Evolutionary conservation across 2,113 vertebrate species (phyloP).

Genomic region (Cromileptes altivelis): DNA sequence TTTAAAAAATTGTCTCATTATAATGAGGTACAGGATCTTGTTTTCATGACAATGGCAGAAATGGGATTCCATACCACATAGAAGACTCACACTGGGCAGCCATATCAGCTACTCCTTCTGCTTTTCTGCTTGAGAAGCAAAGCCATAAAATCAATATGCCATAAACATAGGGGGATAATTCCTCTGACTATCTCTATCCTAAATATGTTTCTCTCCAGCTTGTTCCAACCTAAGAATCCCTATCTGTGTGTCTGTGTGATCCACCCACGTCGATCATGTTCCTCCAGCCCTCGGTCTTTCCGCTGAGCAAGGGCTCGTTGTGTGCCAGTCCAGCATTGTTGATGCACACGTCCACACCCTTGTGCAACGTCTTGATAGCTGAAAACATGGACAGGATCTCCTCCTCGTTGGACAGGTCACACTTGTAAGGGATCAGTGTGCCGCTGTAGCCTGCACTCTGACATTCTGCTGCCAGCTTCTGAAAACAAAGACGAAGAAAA

Average conservation of each 20-base stretch:
- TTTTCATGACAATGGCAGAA: too few species aligned
- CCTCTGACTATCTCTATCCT: neutral
- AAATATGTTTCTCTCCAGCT: neutral
- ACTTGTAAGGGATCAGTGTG: conserved; percentile 95
- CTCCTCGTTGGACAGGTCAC: conserved; percentile 95
- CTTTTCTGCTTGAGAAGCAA: neutral
- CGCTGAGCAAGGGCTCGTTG: conserved; percentile 91
- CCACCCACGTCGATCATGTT: conserved; percentile 95
- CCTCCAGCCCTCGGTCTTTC: conserved; percentile 93
- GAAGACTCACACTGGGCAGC: conserved; percentile 11
- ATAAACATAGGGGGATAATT: neutral
- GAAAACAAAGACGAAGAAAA: conserved; percentile 50
- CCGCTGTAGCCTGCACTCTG: conserved; percentile 94
- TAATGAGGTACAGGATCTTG: too few species aligned
- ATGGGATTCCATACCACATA: neutral
- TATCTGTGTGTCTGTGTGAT: neutral
- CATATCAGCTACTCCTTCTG: conserved; percentile 15
- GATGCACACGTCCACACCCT: conserved; percentile 96
- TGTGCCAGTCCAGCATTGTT: conserved; percentile 96
- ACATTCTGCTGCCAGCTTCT: conserved; percentile 96
- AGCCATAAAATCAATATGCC: conserved; percentile 1
- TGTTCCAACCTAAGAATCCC: neutral
- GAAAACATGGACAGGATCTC: conserved; percentile 99
- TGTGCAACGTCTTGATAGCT: conserved; percentile 91
- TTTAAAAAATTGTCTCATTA: too few species aligned